Base-by-base conservation (phyloP, 1,140 invertebrate genomes). In the Lycorma delicatula region DNA sequence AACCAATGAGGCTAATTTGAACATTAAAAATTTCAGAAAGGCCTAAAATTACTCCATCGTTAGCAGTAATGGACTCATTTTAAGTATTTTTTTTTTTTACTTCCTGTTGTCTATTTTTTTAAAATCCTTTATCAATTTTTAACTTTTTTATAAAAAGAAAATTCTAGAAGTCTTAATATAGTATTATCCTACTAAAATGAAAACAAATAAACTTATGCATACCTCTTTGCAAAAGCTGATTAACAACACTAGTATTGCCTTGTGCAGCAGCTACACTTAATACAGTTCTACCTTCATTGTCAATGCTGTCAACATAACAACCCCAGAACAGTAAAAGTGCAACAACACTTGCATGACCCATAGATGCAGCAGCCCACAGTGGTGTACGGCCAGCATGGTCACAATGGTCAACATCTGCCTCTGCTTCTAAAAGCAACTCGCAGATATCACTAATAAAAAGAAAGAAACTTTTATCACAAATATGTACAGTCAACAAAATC, bases 211-310 rank as follows among this genome's bases (percentile, higher is more conserved):
- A 31, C 41, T 41, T 12, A 23, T 34, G 12, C 55, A 52, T 66
- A 77, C 77, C 87, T 62, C 92, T 79, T 66, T 95, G 91, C 2
- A 97, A 76, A 16, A 97, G 77, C 65, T 91, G 87, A 36, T 87
- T 79, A 0, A 97, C 93, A 11, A 94, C 91, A 61, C 91, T 87
- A 0, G 75, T 75, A 63, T 75, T 78, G 64, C 91, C 91, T 74
- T 95, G 89, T 4, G 89, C 88, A 16, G 90, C 89, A 1, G 91
- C 90, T 1, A 93, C 88, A 54, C 85, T 87, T 0, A 91, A 74
- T 12, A 90, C 93, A 0, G 91, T 97, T 34, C 93, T 79, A 20
- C 94, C 94, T 72, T 96, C 92, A 16, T 83, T 81, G 70, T 94
- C 91, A 68, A 93, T 92, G 54, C 85, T 86, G 72, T 93, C 90